Base-by-base conservation (phyloP, 2,888 invertebrate species). In the Frankliniella fusca region DNA sequence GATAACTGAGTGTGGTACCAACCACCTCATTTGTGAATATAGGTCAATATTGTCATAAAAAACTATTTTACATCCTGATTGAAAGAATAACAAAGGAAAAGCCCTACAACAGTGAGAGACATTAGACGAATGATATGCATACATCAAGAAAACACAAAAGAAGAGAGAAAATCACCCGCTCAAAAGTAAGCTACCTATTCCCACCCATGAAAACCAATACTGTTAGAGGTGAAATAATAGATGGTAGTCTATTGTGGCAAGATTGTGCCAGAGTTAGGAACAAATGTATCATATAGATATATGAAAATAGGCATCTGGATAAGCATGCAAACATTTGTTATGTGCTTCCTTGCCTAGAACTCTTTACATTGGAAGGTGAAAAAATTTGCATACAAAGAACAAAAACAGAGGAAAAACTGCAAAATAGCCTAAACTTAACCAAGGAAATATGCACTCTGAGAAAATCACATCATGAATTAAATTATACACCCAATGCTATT, bases 251-350 rank as follows among this genome's bases (percentile, higher is more conserved):
- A 23, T 76, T 27, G 70, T 76, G 70, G 70, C 70, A 76, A 76
- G 70, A 76, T 76, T 76, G 70, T 76, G 70, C 70, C 70, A 76
- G 27, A 76, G 70, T 76, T 76, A 76, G 70, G 70, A 76, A 76
- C 70, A 27, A 76, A 76, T 11, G 27, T 27, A 61, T 61, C 18
- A 61, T 12, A 12, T 76, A 76, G 10, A 10, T 54, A 10, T 54
- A 27, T 76, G 27, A 23, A 76, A 23, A 76, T 70, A 70, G 12
- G 27, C 70, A 23, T 23, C 27, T 27, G 27, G 27, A 76, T 76
- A 76, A 27, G 23, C 70, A 10, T 76, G 27, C 23, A 76, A 27
- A 76, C 9, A 76, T 12, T 27, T 76, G 23, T 76, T 27, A 15
- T 27, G 23, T 76, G 70, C 70, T 76, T 76, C 23, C 70, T 27